Conservation (phyloP, 2,797 vertebrate genomes). For the Peromyscus melanophrys region DNA sequence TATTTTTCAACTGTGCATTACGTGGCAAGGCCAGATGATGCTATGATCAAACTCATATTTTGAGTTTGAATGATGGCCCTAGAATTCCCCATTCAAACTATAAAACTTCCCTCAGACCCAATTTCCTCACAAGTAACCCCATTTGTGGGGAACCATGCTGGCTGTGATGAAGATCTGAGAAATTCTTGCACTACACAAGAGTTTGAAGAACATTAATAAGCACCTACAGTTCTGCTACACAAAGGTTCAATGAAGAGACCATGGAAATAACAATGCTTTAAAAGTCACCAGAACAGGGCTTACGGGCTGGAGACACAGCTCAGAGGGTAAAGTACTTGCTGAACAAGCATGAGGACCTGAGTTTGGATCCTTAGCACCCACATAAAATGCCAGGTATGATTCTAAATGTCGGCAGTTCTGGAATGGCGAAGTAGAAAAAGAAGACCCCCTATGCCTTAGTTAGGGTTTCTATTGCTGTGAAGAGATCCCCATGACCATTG, state of each 20-base stretch:
- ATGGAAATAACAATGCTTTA: no score
- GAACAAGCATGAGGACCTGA: not conserved
- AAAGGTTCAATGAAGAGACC: not conserved
- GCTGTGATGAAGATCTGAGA: not conserved
- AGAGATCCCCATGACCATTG: no score
- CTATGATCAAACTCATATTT: not conserved
- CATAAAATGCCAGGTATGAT: not conserved
- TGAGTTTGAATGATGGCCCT: not conserved
- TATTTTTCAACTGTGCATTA: slow-evolving; percentile 4
- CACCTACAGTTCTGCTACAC: not conserved
- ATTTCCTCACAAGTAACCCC: not conserved
- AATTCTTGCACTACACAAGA: not conserved
- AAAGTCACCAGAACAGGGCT: not conserved
- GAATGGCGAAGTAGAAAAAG: not conserved
- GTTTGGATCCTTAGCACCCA: not conserved
- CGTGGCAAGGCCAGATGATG: not conserved
- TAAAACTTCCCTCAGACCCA: not conserved
- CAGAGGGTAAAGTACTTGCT: not conserved
- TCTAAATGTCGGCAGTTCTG: not conserved
- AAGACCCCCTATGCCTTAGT: no score
- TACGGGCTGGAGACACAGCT: no score
- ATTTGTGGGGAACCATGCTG: not conserved
- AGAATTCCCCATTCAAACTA: not conserved
- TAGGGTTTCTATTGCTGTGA: no score
- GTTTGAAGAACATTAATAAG: not conserved